A percentile compares a stretch with the other conserved stretches of the same genome.
Evolutionary conservation across 2,113 vertebrate species (phyloP).

Genomic region (Phocoena sinus): DNA sequence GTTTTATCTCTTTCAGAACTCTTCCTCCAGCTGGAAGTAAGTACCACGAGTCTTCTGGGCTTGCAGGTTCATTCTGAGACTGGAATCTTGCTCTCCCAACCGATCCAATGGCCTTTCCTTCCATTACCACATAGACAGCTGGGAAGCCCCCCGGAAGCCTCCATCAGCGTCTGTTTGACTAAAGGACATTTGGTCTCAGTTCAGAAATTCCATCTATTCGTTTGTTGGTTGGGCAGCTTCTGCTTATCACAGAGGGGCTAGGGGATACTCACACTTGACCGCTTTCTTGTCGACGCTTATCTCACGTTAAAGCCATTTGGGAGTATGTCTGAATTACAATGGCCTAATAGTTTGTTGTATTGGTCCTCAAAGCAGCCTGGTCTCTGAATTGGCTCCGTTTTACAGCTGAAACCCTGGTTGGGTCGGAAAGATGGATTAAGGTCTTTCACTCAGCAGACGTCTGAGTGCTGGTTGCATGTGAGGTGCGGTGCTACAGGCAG

Average conservation of each 20-base stretch:
- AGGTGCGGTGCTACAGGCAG: not conserved
- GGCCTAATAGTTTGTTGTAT: not conserved
- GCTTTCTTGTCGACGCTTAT: not conserved
- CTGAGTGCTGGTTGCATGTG: not conserved
- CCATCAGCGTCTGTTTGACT: not conserved
- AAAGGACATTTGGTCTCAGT: not conserved
- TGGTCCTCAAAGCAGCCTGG: not conserved
- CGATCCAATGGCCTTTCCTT: not conserved
- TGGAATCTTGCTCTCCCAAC: not conserved
- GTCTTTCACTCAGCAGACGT: not conserved
- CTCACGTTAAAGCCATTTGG: not conserved
- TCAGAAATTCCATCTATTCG: not conserved
- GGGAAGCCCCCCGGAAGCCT: not conserved
- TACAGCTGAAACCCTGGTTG: not conserved
- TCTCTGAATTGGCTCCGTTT: not conserved
- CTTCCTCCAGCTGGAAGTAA: constrained; percentile 97
- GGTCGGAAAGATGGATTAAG: not conserved
- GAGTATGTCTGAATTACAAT: not conserved
- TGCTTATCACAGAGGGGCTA: not conserved
- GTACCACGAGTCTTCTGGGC: constrained; percentile 52
- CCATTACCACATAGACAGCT: not conserved
- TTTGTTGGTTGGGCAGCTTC: not conserved
- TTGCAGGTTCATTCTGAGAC: not conserved
- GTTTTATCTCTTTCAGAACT: constrained; percentile 87
- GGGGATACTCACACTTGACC: not conserved